These are phyloP conservation scores for Esox niger DNA, from an alignment of 2,113 vertebrate genomes.

Conservation along the genomic window DNA sequence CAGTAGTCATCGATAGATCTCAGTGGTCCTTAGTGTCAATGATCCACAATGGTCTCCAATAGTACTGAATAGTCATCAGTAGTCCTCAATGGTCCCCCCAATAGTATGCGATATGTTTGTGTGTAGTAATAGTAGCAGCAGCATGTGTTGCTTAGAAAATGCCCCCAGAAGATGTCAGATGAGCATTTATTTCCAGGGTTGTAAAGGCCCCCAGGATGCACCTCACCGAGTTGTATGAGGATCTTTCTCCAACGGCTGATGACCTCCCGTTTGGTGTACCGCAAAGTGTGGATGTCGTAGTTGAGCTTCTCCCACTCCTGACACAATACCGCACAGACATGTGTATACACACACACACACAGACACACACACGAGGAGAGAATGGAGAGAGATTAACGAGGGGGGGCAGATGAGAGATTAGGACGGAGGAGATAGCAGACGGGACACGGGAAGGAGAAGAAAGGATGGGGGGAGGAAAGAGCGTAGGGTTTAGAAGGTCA, in stretches of 20 bases:
- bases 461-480: not conserved
- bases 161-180: too few species aligned
- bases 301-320: constrained; percentile 95
- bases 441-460: not conserved
- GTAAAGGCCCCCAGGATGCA: too few species aligned
- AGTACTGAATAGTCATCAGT: too few species aligned
- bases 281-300: constrained; percentile 84
- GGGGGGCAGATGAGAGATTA: not conserved
- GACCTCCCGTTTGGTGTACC: constrained; percentile 80
- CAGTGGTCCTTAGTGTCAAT: too few species aligned
- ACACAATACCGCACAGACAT: constrained; percentile 12
- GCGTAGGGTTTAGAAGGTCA: too few species aligned
- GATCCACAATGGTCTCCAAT: too few species aligned
- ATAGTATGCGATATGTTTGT: too few species aligned
- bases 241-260: constrained; percentile 84
- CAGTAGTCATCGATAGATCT: too few species aligned
- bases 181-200: too few species aligned
- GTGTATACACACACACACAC: not conserved
- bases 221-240: constrained; percentile 82
- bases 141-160: too few species aligned
- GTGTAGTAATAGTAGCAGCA: too few species aligned
- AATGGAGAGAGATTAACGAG: not conserved
- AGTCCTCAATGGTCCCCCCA: too few species aligned
- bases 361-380: constrained; percentile 2
- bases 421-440: not conserved